These are phyloP conservation scores for Sinodicranocentrus sp. DNA, from an alignment of 2,888 invertebrate species.

Conservation along the genomic window DNA sequence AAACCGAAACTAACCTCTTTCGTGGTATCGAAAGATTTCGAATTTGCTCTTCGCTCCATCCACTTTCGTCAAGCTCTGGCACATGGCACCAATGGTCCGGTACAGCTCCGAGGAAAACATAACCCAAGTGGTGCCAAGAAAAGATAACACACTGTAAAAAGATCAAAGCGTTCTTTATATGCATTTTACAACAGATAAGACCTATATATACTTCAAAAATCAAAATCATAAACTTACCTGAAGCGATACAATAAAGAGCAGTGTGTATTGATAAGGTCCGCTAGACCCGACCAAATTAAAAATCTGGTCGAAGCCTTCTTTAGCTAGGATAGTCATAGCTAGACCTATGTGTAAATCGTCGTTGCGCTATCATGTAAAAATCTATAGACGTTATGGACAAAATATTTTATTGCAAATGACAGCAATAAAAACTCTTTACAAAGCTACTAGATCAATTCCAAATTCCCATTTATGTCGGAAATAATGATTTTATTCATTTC, in stretches of 20 bases:
- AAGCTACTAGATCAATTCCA: too few species aligned
- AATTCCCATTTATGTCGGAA: too few species aligned
- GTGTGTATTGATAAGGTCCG: constrained; percentile 66
- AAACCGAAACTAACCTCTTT: constrained; percentile 38
- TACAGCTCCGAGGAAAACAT: constrained; percentile 74
- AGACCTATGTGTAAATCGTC: too few species aligned
- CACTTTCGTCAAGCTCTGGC: constrained; percentile 27
- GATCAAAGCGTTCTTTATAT: too few species aligned
- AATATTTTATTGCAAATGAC: too few species aligned
- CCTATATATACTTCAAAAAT: too few species aligned
- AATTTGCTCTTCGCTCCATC: constrained; percentile 73
- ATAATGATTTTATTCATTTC: too few species aligned
- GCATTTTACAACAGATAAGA: too few species aligned
- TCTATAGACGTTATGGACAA: too few species aligned
- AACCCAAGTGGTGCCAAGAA: constrained; percentile 72
- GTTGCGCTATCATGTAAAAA: too few species aligned
- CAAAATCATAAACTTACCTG: constrained; percentile 63
- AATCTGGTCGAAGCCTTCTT: constrained; percentile 72
- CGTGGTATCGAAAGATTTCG: constrained; percentile 73
- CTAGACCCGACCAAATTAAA: constrained; percentile 71
- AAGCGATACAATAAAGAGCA: constrained; percentile 69
- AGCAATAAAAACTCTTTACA: too few species aligned
- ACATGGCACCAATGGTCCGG: constrained; percentile 74
- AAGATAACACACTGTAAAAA: constrained; percentile 60
- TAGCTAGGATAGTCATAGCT: constrained; percentile 3